These are phyloP conservation scores for Fringilla coelebs DNA, from an alignment of 2,797 vertebrate genomes.

Conservation along the genomic window DNA sequence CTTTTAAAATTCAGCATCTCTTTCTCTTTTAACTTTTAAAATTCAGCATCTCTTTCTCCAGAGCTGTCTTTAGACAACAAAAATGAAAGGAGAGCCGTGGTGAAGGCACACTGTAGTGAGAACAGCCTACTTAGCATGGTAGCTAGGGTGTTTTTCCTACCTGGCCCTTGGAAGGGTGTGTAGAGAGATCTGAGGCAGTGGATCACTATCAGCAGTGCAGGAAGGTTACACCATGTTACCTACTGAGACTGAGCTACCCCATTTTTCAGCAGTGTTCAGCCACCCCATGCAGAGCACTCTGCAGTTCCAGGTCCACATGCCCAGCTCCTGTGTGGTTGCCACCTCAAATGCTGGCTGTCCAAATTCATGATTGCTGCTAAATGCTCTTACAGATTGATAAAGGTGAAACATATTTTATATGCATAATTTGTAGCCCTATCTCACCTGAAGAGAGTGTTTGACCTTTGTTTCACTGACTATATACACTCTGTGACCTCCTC, in stretches of 20 bases:
- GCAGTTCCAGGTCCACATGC: neutral
- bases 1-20: neutral
- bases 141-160: neutral
- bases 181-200: neutral
- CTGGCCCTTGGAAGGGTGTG: neutral
- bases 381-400: neutral
- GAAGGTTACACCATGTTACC: fast-evolving
- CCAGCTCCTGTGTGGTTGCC: neutral
- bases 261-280: neutral
- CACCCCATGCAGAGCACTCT: neutral
- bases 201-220: neutral
- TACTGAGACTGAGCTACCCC: neutral
- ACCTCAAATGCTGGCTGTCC: neutral
- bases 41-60: neutral
- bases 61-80: neutral
- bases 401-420: neutral
- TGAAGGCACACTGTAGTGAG: neutral
- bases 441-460: neutral
- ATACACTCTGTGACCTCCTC: neutral
- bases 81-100: neutral
- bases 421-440: neutral
- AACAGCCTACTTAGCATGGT: neutral
- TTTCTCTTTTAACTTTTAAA: neutral
- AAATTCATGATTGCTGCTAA: neutral
- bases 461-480: neutral